Base-by-base conservation (phyloP, 2,797 vertebrate genomes). In the Takifugu rubripes region DNA sequence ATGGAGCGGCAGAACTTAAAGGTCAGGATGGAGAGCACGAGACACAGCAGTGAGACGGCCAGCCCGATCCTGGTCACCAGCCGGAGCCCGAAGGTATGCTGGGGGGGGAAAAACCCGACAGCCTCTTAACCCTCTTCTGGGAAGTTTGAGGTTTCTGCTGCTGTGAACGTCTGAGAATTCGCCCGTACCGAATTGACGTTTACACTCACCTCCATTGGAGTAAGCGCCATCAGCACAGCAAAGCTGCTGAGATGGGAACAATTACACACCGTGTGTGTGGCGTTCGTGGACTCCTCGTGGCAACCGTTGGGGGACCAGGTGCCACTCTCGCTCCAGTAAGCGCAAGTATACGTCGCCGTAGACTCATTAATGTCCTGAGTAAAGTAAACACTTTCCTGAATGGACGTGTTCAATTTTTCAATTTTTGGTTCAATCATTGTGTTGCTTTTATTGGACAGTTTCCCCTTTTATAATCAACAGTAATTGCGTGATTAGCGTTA, bases 201-300 rank as follows among this genome's bases (percentile, higher is more conserved):
- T 29, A 10, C 12, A 31, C 78, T 84, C 70, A 94, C 94, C 90
- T 93, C 6, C 0, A 93, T 51, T 0, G 90, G 78, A 5, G 93
- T 90, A 40, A 92, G 91, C 1, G 93, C 91, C 93, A 95, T 90
- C 17, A 95, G 90, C 0, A 95, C 83, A 0, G 93, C 93, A 0
- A 95, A 95, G 80, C 93, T 95, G 81, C 91, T 95, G 66, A 95
- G 87, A 70, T 95, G 94, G 1, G 14, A 12, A 58, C 92, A 93
- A 6, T 17, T 52, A 66, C 93, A 95, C 45, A 65, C 56, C 1
- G 87, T 90, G 47, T 84, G 78, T 11, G 65, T 73, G 45, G 21
- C 47, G n/a, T 68, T 68, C 25, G 83, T 81, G 7, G 43, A 17
- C 14, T 45, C 15, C 47, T 54, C 40, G 59, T 49, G 0, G 71